Evolutionary conservation across 2,113 vertebrate species (phyloP), one percentile per base, ranked within the genome.

Genomic region (Callocephalon fimbriatum): DNA sequence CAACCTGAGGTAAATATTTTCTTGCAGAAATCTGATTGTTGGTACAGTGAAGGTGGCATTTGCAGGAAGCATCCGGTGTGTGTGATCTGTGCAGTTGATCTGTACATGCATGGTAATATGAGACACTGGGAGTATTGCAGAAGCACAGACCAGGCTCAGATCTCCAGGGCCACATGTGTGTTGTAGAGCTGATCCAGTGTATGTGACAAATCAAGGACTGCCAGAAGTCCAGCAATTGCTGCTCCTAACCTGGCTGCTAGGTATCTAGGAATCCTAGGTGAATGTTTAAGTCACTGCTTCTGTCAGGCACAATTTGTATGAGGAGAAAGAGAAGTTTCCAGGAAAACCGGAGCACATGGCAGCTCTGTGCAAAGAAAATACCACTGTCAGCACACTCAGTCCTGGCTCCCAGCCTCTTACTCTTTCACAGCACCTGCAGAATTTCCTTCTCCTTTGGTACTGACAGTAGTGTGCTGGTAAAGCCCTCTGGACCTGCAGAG

Each of bases 1-100:
- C 29, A 70, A 62, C 63, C 32, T 71, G 88, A 88, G 65, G 83
- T 92, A 88, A 76, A 91, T 53, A 83, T 72, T 92, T 92, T 58
- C 86, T 86, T 67, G 59, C 72, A 92, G 86, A 94, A 95, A 27
- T 92, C 71, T 70, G 42, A 67, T 66, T 42, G 1, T 21, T 92
- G 79, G 50, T 6, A 17, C 59, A 77, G 59, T 16, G 72, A 88
- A 32, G 14, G 63, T 15, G 7, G 56, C 40, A 31, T 82, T 88
- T 70, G 50, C 72, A 77, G 85, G 90, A 68, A 73, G 72, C 37
- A 27, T 17, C 63, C 29, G 0, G 11, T 7, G 45, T 5, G 22
- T 6, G 27, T 53, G 42, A 40, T 44, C 42, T 21, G 21, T 58
- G 51, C 61, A 18, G 50, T 5, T 67, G 76, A 63, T 91, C 50